phyloP scores from a whole-genome alignment of 2,888 invertebrate genomes.

The Dasysyrphus tricinctus region DNA sequence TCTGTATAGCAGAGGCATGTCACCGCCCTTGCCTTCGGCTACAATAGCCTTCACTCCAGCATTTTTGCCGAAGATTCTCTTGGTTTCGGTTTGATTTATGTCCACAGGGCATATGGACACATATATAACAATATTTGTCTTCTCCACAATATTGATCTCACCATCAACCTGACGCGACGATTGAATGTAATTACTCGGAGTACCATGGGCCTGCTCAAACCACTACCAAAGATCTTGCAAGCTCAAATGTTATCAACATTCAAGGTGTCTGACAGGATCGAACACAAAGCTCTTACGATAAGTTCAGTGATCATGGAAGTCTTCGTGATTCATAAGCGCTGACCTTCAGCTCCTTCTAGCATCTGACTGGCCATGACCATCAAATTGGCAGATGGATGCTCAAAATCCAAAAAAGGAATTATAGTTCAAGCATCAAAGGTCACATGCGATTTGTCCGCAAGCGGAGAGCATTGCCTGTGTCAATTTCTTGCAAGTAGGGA shows the following conservation, averaged over 20 bases:
- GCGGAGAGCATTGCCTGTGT: constrained; percentile 96
- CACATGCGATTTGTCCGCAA: constrained; percentile 99
- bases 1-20: constrained; percentile 98
- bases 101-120: constrained; percentile 98
- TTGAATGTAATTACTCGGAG: constrained; percentile 99
- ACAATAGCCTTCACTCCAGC: constrained; percentile 96
- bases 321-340: constrained; percentile 96
- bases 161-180: constrained; percentile 97
- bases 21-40: constrained; percentile 98
- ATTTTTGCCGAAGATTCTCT: constrained; percentile 96
- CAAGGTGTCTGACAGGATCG: constrained; percentile 94
- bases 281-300: constrained; percentile 94
- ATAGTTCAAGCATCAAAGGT: constrained; percentile 99
- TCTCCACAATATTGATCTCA: constrained; percentile 89
- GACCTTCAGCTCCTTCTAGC: constrained; percentile 97
- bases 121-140: constrained; percentile 96
- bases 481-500: constrained; percentile 97
- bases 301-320: constrained; percentile 88
- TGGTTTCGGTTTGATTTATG: constrained; percentile 98
- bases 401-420: constrained; percentile 96
- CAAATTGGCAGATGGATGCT: constrained; percentile 99
- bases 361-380: constrained; percentile 98
- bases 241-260: constrained; percentile 99
- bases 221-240: constrained; percentile 92
- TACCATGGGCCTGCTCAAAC: constrained; percentile 90